These are phyloP conservation scores for Plecturocebus donacophilus DNA, from an alignment of 2,113 vertebrate genomes.

Conservation along the genomic window DNA sequence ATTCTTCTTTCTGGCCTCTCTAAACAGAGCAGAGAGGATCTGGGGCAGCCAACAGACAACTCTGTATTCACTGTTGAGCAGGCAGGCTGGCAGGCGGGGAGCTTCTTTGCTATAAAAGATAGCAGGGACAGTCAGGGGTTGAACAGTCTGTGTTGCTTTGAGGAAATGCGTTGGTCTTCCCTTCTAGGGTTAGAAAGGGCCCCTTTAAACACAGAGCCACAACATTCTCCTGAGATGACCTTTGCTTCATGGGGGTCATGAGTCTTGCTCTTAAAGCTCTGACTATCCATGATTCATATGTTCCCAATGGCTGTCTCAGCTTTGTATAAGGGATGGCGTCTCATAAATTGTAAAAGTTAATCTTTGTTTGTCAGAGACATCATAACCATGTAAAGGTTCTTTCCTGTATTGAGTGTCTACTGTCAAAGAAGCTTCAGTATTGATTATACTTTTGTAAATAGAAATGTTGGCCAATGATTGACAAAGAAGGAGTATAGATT, in stretches of 20 bases:
- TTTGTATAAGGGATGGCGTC: background rate
- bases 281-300: background rate
- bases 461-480: background rate
- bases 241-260: background rate
- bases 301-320: background rate
- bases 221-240: background rate
- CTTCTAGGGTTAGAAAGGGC: background rate
- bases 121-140: background rate
- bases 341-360: background rate
- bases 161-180: background rate
- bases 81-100: background rate
- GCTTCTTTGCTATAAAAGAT: slow-evolving; percentile 41
- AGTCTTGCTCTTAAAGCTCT: background rate
- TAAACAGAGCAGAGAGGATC: slow-evolving; percentile 48
- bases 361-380: slow-evolving; percentile 11
- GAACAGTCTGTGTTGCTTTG: background rate
- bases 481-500: background rate
- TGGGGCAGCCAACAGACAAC: slow-evolving; percentile 20
- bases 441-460: background rate
- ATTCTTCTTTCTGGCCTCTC: slow-evolving; percentile 51
- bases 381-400: background rate
- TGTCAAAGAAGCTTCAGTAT: background rate
- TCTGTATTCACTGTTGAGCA: slow-evolving; percentile 41
- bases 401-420: background rate
- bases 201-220: background rate